phyloP scores from a whole-genome alignment of 1,140 invertebrate genomes.

The Oryctes rhinoceros region DNA sequence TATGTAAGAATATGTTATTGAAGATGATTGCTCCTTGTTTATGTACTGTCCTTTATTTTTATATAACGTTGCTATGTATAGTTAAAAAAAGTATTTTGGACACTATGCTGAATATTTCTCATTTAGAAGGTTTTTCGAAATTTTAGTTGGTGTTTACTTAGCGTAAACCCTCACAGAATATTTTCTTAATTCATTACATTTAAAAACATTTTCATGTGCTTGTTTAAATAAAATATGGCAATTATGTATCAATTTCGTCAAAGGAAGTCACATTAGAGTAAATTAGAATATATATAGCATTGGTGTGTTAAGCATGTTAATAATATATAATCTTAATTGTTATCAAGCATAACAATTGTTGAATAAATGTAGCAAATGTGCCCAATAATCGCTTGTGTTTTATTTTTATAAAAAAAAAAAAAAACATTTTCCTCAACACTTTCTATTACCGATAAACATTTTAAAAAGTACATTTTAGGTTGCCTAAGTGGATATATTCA shows the following conservation, averaged over 20 bases:
- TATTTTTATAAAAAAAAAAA: neutral
- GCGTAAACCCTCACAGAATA: neutral
- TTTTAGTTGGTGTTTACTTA: neutral
- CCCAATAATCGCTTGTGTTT: conserved; percentile 40
- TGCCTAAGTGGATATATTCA: no score
- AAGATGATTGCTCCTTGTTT: neutral
- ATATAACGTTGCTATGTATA: neutral
- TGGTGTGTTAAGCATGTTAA: conserved; percentile 56
- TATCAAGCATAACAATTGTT: conserved; percentile 56
- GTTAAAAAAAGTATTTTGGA: neutral
- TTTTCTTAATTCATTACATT: neutral
- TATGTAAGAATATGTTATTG: neutral
- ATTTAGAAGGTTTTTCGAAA: no score
- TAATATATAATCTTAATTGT: conserved; percentile 55
- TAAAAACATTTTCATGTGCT: conserved; percentile 43
- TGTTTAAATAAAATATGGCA: conserved; percentile 45
- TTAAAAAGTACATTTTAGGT: no score
- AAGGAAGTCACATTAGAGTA: conserved; percentile 47
- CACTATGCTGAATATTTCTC: neutral
- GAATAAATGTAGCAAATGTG: conserved; percentile 58
- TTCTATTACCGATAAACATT: no score
- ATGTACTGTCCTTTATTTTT: neutral
- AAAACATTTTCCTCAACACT: no score
- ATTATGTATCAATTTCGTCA: conserved; percentile 39
- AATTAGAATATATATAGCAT: conserved; percentile 51